phyloP scores from a whole-genome alignment of 2,113 vertebrate genomes.

The Crotalus tigris region DNA sequence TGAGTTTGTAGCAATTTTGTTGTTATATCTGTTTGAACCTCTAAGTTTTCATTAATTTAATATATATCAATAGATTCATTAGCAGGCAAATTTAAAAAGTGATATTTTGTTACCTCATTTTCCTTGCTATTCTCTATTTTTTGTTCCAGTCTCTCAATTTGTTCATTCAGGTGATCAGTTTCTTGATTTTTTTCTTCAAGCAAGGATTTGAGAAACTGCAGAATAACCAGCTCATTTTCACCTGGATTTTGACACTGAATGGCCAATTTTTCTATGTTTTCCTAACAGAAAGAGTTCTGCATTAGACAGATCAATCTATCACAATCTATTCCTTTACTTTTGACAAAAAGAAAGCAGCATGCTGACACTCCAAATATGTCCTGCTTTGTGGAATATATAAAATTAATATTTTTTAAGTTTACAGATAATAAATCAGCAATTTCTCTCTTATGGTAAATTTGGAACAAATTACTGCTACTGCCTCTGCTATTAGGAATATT shows the following conservation, averaged over 20 bases:
- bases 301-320: conserved; percentile 3
- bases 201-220: conserved; percentile 74
- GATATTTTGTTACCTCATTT: conserved; percentile 63
- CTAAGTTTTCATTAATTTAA: not conserved
- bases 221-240: conserved; percentile 22
- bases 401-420: not conserved
- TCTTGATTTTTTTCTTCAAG: conserved; percentile 86
- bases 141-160: conserved; percentile 71
- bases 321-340: not conserved
- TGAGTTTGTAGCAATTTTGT: not conserved
- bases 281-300: conserved; percentile 31
- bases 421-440: not conserved
- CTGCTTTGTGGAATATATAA: not conserved
- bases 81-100: not conserved
- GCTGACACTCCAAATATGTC: not conserved
- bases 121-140: conserved; percentile 54
- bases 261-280: conserved; percentile 43
- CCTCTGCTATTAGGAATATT: not conserved
- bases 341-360: not conserved
- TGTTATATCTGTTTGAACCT: not conserved
- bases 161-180: conserved; percentile 78
- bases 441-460: not conserved
- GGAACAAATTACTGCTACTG: not conserved
- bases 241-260: conserved; percentile 25
- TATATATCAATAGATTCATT: not conserved